Evolutionary conservation across 2,113 vertebrate species (phyloP).

Genomic region (Pantherophis guttatus): DNA sequence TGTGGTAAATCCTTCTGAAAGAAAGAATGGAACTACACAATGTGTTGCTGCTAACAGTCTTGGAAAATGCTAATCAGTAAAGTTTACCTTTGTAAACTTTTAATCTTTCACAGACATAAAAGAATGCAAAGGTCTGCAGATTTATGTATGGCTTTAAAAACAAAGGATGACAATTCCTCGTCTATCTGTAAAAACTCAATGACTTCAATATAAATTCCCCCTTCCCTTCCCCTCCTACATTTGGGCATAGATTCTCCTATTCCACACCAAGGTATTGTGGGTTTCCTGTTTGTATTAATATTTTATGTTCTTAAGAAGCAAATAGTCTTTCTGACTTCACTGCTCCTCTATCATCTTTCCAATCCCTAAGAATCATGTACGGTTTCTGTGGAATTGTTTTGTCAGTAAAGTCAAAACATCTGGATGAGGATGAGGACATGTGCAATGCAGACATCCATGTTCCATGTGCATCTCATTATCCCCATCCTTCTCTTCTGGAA

Average conservation of each 20-base stretch:
- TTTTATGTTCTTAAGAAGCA: background rate
- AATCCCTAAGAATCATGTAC: background rate
- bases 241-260: background rate
- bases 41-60: background rate
- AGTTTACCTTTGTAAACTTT: background rate
- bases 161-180: background rate
- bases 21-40: background rate
- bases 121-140: background rate
- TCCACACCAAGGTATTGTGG: background rate
- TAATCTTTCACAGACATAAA: background rate
- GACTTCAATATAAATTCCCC: background rate
- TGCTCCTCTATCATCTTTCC: too few species aligned
- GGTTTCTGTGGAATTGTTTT: background rate
- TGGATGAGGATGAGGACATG: background rate
- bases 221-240: background rate
- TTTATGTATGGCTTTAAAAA: background rate
- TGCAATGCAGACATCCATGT: background rate
- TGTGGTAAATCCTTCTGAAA: background rate
- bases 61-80: background rate
- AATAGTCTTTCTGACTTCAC: background rate
- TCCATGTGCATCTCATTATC: background rate
- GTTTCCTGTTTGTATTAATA: background rate
- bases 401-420: background rate
- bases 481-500: background rate
- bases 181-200: background rate